Conservation (phyloP, 2,888 invertebrate genomes). For the Cephus nigrinus region DNA sequence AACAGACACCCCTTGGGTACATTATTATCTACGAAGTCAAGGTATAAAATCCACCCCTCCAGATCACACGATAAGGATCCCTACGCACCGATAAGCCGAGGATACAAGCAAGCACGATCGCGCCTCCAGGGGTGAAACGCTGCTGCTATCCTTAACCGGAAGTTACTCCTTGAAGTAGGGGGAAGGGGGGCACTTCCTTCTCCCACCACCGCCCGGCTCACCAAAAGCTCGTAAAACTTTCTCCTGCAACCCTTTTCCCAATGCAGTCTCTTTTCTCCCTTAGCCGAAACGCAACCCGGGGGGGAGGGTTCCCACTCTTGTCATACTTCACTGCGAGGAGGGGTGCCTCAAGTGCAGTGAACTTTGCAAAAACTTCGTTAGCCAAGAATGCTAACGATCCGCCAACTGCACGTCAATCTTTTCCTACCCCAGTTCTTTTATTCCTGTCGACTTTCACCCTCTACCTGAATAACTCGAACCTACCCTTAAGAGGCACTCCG, state of each 20-base stretch:
- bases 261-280: not conserved
- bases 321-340: not conserved
- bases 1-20: constrained; percentile 8
- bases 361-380: constrained; percentile 58
- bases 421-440: not conserved
- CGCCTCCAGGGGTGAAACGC: not conserved
- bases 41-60: not conserved
- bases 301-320: not conserved
- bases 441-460: not conserved
- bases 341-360: constrained; percentile 40
- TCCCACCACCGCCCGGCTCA: not conserved
- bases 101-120: not conserved
- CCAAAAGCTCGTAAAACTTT: not conserved
- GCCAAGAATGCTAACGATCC: constrained; percentile 53
- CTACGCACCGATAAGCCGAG: not conserved
- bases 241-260: not conserved
- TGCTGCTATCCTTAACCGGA: not conserved
- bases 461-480: not conserved
- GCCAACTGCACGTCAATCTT: constrained; percentile 11
- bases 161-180: not conserved
- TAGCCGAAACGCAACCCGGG: not conserved
- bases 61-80: not conserved
- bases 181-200: not conserved
- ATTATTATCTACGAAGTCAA: constrained; percentile 19
- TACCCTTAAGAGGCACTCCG: not conserved